phyloP scores from a whole-genome alignment of 2,113 vertebrate genomes.

The zebrafish (Danio rerio) region GRCz12tu NC_133185.1:39499501-39500000 shows the following conservation, averaged over 20 bases:
- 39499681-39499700: not conserved
- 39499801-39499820: not conserved
- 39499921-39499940: not conserved
- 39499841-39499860: not conserved
- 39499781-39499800: not conserved
- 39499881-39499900: not conserved
- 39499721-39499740: not conserved
- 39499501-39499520: no score
- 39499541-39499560: no score
- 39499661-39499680: not conserved
- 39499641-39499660: no score
- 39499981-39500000: constrained; percentile 18
- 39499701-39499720: not conserved
- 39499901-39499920: not conserved
- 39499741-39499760: not conserved
- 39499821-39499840: not conserved
- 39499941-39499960: not conserved
- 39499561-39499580: no score
- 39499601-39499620: no score
- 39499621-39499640: not conserved
- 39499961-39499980: constrained; percentile 11
- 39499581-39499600: no score
- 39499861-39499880: not conserved
- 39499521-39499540: no score
- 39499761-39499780: not conserved